A percentile compares a stretch with the other conserved stretches of the same genome.
phyloP scores from a whole-genome alignment of 2,888 invertebrate genomes.

The Aphidoletes aphidimyza region DNA sequence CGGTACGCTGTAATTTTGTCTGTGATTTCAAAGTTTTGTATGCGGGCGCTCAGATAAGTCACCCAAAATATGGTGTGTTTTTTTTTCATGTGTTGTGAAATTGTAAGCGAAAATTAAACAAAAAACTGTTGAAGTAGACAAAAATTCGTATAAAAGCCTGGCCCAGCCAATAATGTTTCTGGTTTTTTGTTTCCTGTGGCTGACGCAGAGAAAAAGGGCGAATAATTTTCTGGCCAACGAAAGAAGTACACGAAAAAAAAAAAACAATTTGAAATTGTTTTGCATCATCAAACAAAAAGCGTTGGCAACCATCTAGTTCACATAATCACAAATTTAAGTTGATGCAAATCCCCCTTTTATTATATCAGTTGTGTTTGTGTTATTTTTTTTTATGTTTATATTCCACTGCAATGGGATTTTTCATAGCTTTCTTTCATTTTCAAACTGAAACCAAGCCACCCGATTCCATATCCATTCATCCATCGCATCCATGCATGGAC shows the following conservation, averaged over 20 bases:
- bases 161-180: too few species aligned
- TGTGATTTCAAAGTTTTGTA: constrained; percentile 11
- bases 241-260: not conserved
- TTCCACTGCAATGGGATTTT: too few species aligned
- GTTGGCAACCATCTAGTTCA: not conserved
- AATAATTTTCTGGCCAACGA: not conserved
- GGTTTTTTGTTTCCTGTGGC: not conserved
- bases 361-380: not conserved
- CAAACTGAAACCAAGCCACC: too few species aligned
- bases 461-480: too few species aligned
- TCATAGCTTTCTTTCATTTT: too few species aligned
- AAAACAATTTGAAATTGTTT: not conserved
- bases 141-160: not conserved
- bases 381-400: not conserved
- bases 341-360: constrained; percentile 30
- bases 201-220: not conserved
- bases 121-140: not conserved
- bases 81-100: too few species aligned
- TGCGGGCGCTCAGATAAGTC: not conserved
- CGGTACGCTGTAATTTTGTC: not conserved
- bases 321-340: constrained; percentile 51
- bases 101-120: too few species aligned
- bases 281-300: not conserved
- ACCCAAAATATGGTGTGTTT: not conserved
- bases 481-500: too few species aligned